Evolutionary conservation across 2,113 vertebrate genomes (phyloP), one percentile per base, ranked within the genome.

Genomic region (Nestor notabilis): DNA sequence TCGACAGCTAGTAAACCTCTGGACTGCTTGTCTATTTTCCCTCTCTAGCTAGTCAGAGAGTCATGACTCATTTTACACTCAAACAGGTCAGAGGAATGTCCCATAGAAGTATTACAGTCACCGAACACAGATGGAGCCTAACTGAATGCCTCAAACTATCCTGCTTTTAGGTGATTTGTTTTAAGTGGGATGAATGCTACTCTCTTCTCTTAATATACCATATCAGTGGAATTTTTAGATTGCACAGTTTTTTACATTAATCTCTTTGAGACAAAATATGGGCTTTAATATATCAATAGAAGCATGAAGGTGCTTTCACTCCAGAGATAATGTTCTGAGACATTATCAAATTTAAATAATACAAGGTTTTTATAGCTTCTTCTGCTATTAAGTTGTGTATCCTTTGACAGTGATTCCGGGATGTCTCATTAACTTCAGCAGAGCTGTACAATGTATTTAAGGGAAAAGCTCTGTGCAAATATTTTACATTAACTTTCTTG

Each of bases 371-470:
- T 94, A 89, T 60, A 83, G 60, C 76, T 87, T 55, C 68, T 69
- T 75, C 39, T 94, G 46, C 63, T 83, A 80, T 90, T 90, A 88
- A 90, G 46, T 69, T 72, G 86, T 0, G 0, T 47, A 35, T 39
- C 85, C 83, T 93, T 74, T 68, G 44, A 50, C 63, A 77, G 55
- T 39, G 53, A 65, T 50, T 83, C 58, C 84, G 23, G 35, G 41
- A 76, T 61, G 87, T 87, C 52, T 96, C 75, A 90, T 94, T 92
- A 95, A 86, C 60, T 88, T 80, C 46, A 81, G 25, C 39, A 78
- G 63, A 78, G 28, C 37, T 75, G 8, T 15, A 68, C 25, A 56
- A 35, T 20, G 21, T 31, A 86, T 47, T 49, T 63, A 72, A 78
- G n/a, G 52, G 23, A 88, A 79, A 94, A 90, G n/a, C 93, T 95